Conservation (phyloP, 2,888 invertebrate genomes). For the Leptothorax acervorum region DNA sequence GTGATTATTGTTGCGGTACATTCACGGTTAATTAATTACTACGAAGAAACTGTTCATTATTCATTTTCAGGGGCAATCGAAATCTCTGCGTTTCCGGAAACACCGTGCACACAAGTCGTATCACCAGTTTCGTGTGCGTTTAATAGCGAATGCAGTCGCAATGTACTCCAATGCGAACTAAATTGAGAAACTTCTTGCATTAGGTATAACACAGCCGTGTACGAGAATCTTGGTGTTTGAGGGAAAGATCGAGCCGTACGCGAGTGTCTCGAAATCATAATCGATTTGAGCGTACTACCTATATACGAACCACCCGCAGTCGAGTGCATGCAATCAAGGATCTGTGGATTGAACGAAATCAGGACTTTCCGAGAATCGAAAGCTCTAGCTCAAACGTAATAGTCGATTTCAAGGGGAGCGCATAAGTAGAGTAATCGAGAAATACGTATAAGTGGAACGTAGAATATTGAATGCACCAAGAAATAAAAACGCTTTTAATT, state of each 20-base stretch:
- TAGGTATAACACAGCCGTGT: conserved; percentile 47
- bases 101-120: conserved; percentile 21
- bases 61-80: conserved; percentile 19
- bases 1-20: background rate
- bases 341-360: conserved; percentile 25
- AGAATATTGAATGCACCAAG: background rate
- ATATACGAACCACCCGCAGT: conserved; percentile 1
- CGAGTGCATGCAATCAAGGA: conserved; percentile 37
- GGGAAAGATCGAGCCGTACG: conserved; percentile 29
- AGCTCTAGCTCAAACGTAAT: background rate
- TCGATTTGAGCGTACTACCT: conserved; percentile 38
- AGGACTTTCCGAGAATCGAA: conserved; percentile 1
- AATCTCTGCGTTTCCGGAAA: conserved; percentile 5
- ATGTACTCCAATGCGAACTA: conserved; percentile 50
- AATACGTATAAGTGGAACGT: background rate
- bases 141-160: conserved; percentile 53
- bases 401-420: background rate
- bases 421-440: background rate
- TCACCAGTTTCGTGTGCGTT: conserved; percentile 34
- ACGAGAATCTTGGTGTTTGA: conserved; percentile 63
- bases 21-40: conserved; percentile 6
- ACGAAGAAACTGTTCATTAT: conserved; percentile 23
- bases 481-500: background rate
- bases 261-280: conserved; percentile 48
- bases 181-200: conserved; percentile 66